A percentile compares a stretch with the other conserved stretches of the same genome.
Evolutionary conservation across 2,797 vertebrate genomes (phyloP).

Genomic region (Morus bassanus): DNA sequence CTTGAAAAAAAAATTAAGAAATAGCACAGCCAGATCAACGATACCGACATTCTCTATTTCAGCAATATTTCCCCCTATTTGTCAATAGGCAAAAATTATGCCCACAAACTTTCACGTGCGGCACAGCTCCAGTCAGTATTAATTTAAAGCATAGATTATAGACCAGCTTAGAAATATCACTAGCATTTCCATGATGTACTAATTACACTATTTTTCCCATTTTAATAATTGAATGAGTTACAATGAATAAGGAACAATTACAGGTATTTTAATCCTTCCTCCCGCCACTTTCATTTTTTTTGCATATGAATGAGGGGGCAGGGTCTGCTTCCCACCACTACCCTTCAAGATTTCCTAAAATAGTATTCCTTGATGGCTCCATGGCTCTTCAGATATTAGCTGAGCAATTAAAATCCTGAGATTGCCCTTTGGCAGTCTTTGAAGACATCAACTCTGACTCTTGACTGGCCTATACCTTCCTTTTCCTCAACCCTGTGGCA

Average conservation of each 20-base stretch:
- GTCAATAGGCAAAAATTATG: not conserved
- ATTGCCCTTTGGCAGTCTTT: not conserved
- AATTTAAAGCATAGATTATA: not conserved
- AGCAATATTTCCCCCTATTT: not conserved
- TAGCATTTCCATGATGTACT: not conserved
- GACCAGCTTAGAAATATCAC: not conserved
- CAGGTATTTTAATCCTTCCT: not conserved
- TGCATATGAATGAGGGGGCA: not conserved
- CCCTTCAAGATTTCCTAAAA: not conserved
- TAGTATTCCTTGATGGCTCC: not conserved
- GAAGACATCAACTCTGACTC: not conserved
- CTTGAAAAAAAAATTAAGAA: not conserved
- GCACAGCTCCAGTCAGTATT: not conserved
- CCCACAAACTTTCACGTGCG: not conserved
- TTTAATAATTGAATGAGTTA: not conserved
- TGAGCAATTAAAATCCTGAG: not conserved
- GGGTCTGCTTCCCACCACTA: not conserved
- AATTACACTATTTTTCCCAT: not conserved
- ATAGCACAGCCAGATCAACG: not conserved
- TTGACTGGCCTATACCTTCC: not conserved
- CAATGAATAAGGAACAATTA: not conserved
- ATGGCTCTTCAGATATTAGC: not conserved
- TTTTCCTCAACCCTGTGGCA: constrained; percentile 14
- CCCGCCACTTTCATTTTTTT: not conserved
- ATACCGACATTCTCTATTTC: not conserved